Base-by-base conservation (phyloP, 1,140 invertebrate genomes). In the Oreohelix idahoensis region DNA sequence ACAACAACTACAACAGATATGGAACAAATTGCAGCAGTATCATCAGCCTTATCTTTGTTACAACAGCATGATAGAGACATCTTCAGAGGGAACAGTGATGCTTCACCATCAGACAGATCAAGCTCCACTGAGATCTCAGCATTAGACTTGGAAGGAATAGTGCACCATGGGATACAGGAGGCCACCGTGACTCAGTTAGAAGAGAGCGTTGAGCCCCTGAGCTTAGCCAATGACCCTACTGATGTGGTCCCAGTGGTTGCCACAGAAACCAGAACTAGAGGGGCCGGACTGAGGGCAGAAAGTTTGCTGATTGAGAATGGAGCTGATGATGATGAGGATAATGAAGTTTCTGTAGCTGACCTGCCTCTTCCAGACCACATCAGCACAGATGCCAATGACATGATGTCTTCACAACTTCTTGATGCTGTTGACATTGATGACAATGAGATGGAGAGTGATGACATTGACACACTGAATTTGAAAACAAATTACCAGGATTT, bases 141-240 rank as follows among this genome's bases (percentile, higher is more conserved):
- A 23, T 58, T 58, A 10, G 42, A 45, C 58, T 38, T 23, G 1
- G 63, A 29, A 35, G 36, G 11, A 23, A 10, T 13, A n/a, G 79
- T 74, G 29, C 71, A 73, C 35, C 45, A 58, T 26, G 80, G 45
- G 32, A 53, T 82, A n/a, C 80, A 82, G 70, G 70, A 82, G n/a
- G 38, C 15, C 32, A 69, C 58, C 5, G 66, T 70, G 45, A 71
- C 15, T 1, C 79, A 49, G 5, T 29, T 82, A 35, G 80, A 74
- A 20, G 80, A 82, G 70, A 58, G 70, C 39, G 70, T 82, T 10
- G 45, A 74, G 71, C 38, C 38, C 10, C 29, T 79, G 58, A n/a
- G 39, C 38, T 10, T 45, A 58, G 42, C 35, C 23, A 51, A 17
- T 32, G 10, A 51, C 1, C n/a, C 79, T 39, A 36, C 79, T 49